These are phyloP conservation scores for Scaptomyza reducta DNA, from an alignment of 2,888 invertebrate species.

Conservation along the genomic window DNA sequence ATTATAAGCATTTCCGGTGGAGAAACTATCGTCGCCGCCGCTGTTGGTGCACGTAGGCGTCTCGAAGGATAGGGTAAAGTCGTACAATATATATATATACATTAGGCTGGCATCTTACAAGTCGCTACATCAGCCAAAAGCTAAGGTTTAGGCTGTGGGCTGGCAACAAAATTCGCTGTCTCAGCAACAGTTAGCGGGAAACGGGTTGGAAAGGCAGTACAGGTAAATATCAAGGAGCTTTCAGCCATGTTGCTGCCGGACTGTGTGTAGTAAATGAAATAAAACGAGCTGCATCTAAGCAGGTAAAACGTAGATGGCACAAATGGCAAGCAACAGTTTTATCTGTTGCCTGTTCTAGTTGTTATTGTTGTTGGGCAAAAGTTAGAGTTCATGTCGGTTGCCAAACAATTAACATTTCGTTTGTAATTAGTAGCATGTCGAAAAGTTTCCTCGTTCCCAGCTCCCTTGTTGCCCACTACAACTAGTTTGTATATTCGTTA, in stretches of 20 bases:
- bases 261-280: conserved; percentile 19
- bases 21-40: conserved; percentile 19
- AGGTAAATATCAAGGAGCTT: conserved; percentile 34
- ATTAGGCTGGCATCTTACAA: conserved; percentile 29
- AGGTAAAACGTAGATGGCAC: neutral
- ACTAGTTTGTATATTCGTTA: conserved; percentile 13
- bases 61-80: conserved; percentile 12
- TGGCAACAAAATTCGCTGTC: conserved; percentile 40
- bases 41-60: conserved; percentile 37
- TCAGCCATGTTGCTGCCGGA: conserved; percentile 9
- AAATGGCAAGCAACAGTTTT: conserved; percentile 26
- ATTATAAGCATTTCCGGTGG: conserved; percentile 48
- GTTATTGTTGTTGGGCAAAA: conserved; percentile 39
- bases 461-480: neutral
- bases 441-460: neutral
- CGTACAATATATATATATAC: conserved; percentile 21
- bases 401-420: conserved; percentile 74
- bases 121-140: conserved; percentile 63
- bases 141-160: conserved; percentile 22
- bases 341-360: conserved; percentile 35
- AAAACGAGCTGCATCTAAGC: conserved; percentile 33
- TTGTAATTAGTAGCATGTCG: conserved; percentile 66
- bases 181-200: conserved; percentile 53
- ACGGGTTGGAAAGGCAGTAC: neutral
- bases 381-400: conserved; percentile 65